Evolutionary conservation across 2,113 vertebrate species (phyloP).

Genomic region (Bubo scandiacus): DNA sequence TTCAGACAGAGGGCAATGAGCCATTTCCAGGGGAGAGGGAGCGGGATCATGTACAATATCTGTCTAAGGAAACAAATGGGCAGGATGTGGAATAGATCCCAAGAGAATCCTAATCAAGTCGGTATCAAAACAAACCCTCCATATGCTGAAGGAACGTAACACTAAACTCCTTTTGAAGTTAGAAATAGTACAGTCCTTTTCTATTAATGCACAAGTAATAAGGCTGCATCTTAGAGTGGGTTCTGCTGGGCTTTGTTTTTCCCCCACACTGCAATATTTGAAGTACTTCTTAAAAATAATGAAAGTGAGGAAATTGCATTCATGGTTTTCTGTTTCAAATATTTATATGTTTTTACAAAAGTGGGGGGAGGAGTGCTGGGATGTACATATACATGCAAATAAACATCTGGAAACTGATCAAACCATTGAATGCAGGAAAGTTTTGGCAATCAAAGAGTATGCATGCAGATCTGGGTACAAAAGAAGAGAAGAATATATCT

Average conservation of each 20-base stretch:
- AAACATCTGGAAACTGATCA: slow-evolving; percentile 52
- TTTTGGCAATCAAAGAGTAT: slow-evolving; percentile 11
- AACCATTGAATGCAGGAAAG: slow-evolving; percentile 3
- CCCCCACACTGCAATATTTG: not conserved
- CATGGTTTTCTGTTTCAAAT: slow-evolving; percentile 45
- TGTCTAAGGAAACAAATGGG: slow-evolving; percentile 22
- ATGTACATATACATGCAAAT: slow-evolving; percentile 43
- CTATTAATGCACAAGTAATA: not conserved
- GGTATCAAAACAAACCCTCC: not conserved
- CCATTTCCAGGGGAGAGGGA: not conserved
- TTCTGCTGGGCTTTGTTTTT: not conserved
- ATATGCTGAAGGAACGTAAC: not conserved
- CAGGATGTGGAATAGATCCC: slow-evolving; percentile 36
- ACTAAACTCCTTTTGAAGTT: not conserved
- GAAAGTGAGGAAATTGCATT: slow-evolving; percentile 46
- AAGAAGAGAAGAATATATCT: not conserved
- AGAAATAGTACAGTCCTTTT: not conserved
- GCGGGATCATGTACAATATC: not conserved
- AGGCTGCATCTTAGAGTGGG: not conserved
- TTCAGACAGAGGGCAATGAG: slow-evolving; percentile 37
- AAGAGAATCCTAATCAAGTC: not conserved
- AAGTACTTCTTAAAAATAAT: slow-evolving; percentile 17
- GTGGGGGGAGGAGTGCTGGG: not conserved
- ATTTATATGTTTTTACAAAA: slow-evolving; percentile 50
- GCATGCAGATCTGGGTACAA: not conserved